Base-by-base conservation (phyloP, 2,113 vertebrate species). In the Hyperopisus bebe region DNA sequence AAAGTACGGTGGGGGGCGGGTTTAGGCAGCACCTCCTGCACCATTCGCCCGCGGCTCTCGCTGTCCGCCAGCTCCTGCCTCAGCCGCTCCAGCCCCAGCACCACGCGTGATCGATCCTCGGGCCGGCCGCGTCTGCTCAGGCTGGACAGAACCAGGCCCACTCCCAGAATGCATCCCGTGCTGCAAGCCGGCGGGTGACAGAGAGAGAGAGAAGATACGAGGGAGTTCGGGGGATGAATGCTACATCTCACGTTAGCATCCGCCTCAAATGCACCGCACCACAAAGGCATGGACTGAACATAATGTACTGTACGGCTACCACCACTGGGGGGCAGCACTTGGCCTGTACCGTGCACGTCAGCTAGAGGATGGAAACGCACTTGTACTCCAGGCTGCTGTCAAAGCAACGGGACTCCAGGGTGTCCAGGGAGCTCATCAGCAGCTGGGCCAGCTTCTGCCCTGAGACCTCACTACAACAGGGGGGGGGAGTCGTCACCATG, bases 381-480 rank as follows among this genome's bases (percentile, higher is more conserved):
- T 97, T 99, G 94, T 98, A 96, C 88, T 99, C 98, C 92, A 98
- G 94, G 91, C 92, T 92, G 9, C 94, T 91, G 92, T 98, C 96
- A 92, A 99, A 99, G 90, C 97, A 97, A 93, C 97, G 97, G 7
- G 94, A 90, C 91, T 99, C 97, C 91, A 99, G 92, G 1, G 91
- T 91, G 50, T 97, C 94, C 85, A 98, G 91, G 15, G 96, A 96
- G 39, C 94, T 96, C 92, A 95, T 94, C 87, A 98, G 92, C 86
- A 96, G 87, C 17, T 98, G 93, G 1, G 94, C 94, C 90, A 98
- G 96, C 90, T 97, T 96, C 83, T 97, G 97, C n/a, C 94, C 93
- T 0, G 96, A 95, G 58, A 97, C 91, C 35, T 98, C 97, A 93
- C 98, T 99, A 92, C 3, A 55, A 55, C 0, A 19, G 88, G 21